These are phyloP conservation scores for Drosophila niveifrons DNA, from an alignment of 2,888 invertebrate species.

Conservation along the genomic window DNA sequence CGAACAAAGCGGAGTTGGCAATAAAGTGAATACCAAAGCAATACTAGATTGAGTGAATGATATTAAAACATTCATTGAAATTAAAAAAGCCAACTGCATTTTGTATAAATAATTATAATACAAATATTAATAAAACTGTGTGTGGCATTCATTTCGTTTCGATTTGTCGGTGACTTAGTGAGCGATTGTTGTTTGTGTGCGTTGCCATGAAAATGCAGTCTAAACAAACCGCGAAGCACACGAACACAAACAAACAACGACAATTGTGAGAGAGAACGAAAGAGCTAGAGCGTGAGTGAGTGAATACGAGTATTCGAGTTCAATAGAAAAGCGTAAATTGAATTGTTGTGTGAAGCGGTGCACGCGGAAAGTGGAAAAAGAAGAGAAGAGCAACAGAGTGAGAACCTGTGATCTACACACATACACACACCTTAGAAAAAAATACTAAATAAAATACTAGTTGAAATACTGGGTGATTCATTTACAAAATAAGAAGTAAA, in stretches of 20 bases:
- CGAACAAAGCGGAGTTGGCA: conserved; percentile 50
- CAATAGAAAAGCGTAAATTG: conserved; percentile 48
- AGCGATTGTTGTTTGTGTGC: conserved; percentile 24
- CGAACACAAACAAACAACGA: conserved; percentile 44
- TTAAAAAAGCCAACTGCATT: conserved; percentile 14
- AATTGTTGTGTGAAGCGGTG: conserved; percentile 36
- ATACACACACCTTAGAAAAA: conserved; percentile 26
- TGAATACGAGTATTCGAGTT: conserved; percentile 36
- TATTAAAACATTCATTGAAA: conserved; percentile 22
- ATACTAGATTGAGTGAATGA: conserved; percentile 39
- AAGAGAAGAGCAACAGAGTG: conserved; percentile 15
- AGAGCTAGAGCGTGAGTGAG: conserved; percentile 5
- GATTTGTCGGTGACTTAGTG: conserved; percentile 20
- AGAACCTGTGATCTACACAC: conserved; percentile 46
- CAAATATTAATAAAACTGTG: conserved; percentile 18
- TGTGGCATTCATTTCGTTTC: conserved; percentile 23
- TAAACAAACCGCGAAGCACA: conserved; percentile 57
- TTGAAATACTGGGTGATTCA: conserved; percentile 37
- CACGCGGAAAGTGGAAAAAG: conserved; percentile 8
- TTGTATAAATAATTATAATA: conserved; percentile 17
- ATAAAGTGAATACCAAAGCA: conserved; percentile 45
- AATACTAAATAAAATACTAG: conserved; percentile 36
- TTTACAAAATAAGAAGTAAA: conserved; percentile 7
- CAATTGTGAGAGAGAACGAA: conserved; percentile 31
- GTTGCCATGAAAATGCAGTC: conserved; percentile 82